Conservation (phyloP, 1,140 invertebrate species). For the Branchinecta lynchi region DNA sequence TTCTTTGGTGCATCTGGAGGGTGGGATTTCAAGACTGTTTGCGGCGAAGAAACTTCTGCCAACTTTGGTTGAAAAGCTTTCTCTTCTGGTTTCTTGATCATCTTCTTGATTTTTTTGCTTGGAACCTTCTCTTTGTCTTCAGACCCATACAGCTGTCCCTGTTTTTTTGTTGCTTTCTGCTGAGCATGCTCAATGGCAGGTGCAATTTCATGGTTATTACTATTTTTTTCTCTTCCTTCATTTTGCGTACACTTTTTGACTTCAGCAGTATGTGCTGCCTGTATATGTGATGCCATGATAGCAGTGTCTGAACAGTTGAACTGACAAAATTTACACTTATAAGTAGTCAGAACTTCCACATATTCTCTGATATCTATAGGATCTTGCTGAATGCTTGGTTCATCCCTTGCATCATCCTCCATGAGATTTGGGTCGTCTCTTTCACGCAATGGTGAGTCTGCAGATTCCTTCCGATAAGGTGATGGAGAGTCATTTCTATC, state of each 20-base stretch:
- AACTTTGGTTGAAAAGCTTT: not conserved
- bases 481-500: not conserved
- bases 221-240: not conserved
- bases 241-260: not conserved
- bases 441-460: not conserved
- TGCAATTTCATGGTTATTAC: not conserved
- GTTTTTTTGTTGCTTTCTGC: not conserved
- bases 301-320: conserved; percentile 2
- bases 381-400: not conserved
- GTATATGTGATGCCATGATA: not conserved
- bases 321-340: conserved; percentile 8
- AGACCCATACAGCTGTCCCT: not conserved
- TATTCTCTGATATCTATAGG: conserved; percentile 1
- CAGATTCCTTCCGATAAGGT: not conserved
- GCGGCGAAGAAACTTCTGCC: not conserved
- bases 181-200: not conserved
- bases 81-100: not conserved
- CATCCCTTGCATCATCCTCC: conserved; percentile 7
- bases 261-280: not conserved
- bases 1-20: conserved; percentile 1
- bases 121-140: not conserved
- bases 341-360: not conserved
- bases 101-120: not conserved
- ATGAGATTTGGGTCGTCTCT: not conserved
- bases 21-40: not conserved